Percentiles rank a stretch among this genome's conserved stretches.
phyloP scores from a whole-genome alignment of 2,797 vertebrate species.

The Novumbra hubbsi region DNA sequence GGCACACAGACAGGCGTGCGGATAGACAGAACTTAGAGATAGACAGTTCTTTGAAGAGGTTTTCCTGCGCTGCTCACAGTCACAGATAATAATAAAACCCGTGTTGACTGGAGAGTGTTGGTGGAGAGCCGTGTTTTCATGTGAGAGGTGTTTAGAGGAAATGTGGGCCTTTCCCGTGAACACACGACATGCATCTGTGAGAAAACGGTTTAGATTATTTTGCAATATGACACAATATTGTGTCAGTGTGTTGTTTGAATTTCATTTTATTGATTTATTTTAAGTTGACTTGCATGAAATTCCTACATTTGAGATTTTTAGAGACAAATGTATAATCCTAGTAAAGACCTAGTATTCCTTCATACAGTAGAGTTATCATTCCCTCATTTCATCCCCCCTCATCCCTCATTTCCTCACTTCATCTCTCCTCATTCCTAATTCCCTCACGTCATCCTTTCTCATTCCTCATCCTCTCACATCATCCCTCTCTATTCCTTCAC shows the following conservation, averaged over 20 bases:
- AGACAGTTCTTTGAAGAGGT: slow-evolving; percentile 44
- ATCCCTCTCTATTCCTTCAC: background rate
- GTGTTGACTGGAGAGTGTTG: slow-evolving; percentile 42
- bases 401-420: background rate
- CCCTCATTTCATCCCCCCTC: slow-evolving; percentile 17
- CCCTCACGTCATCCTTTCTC: background rate
- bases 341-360: background rate
- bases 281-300: background rate
- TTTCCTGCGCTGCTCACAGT: slow-evolving; percentile 37
- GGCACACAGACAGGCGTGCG: background rate
- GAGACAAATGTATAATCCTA: background rate
- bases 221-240: slow-evolving; percentile 34
- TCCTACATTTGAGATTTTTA: background rate
- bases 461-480: background rate
- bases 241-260: background rate
- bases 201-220: slow-evolving; percentile 9
- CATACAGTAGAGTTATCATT: background rate
- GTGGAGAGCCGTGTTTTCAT: slow-evolving; percentile 19
- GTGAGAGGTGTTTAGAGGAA: background rate
- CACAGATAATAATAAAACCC: slow-evolving; percentile 36
- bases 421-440: slow-evolving; percentile 1
- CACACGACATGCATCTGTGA: slow-evolving; percentile 24
- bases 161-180: slow-evolving; percentile 34
- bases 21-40: background rate
- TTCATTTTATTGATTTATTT: background rate